A percentile compares a stretch with the other conserved stretches of the same genome.
phyloP scores from a whole-genome alignment of 1,140 invertebrate genomes.

The Drosophila erecta region DNA sequence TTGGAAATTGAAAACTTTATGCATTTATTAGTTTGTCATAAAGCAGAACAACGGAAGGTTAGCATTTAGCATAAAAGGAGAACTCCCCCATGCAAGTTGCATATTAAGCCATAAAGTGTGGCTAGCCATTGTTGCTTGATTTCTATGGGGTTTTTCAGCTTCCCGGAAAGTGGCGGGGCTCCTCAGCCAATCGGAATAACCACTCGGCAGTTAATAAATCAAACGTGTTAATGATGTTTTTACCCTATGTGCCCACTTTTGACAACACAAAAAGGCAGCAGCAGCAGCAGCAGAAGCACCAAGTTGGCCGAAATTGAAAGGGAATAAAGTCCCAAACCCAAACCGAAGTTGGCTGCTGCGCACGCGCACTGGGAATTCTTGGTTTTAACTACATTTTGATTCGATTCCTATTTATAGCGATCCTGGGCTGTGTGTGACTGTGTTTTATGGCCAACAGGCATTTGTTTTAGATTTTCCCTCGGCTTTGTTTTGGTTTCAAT shows the following conservation, averaged over 20 bases:
- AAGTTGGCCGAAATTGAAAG: constrained; percentile 26
- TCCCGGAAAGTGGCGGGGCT: constrained; percentile 59
- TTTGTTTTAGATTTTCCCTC: constrained; percentile 66
- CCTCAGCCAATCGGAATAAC: constrained; percentile 20
- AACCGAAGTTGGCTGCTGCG: constrained; percentile 11
- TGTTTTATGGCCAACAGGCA: constrained; percentile 71
- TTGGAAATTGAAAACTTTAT: constrained; percentile 77
- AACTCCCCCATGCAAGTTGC: neutral
- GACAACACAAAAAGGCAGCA: constrained; percentile 64
- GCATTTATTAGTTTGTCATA: constrained; percentile 81
- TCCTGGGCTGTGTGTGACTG: constrained; percentile 19
- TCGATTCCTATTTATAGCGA: constrained; percentile 57
- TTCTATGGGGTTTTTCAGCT: constrained; percentile 31
- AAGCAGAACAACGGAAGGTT: constrained; percentile 56
- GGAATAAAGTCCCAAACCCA: constrained; percentile 13
- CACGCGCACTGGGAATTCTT: constrained; percentile 51
- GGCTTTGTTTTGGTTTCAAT: constrained; percentile 72
- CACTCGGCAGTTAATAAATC: constrained; percentile 84
- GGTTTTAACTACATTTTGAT: constrained; percentile 69
- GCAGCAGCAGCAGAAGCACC: constrained; percentile 16
- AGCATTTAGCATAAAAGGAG: constrained; percentile 57
- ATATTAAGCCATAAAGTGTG: constrained; percentile 81
- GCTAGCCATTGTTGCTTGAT: constrained; percentile 37
- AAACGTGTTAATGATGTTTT: constrained; percentile 85
- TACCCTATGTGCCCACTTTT: constrained; percentile 79